A percentile compares a stretch with the other conserved stretches of the same genome.
Conservation (phyloP, 1,140 invertebrate species). For the Bombus haemorrhoidalis region DNA sequence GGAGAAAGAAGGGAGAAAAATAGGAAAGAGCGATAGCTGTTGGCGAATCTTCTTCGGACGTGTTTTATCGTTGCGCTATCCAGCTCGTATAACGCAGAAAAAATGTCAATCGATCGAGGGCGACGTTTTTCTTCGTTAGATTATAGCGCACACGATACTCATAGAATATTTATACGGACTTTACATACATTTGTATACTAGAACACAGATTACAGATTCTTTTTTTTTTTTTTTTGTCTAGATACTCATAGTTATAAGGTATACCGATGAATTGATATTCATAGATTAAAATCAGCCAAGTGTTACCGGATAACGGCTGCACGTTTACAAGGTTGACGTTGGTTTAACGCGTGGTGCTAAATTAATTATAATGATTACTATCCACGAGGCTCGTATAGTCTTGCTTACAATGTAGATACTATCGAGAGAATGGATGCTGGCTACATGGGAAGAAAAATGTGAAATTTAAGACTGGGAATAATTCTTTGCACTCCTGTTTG, state of each 20-base stretch:
- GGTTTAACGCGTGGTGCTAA: not conserved
- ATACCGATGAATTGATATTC: not conserved
- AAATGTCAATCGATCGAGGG: not conserved
- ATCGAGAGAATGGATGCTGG: slow-evolving; percentile 21
- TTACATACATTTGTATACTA: not conserved
- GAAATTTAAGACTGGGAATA: slow-evolving; percentile 15
- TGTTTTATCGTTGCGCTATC: not conserved
- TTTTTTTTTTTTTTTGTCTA: not conserved
- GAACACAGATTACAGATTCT: not conserved
- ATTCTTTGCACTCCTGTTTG: not conserved
- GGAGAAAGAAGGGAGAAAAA: not conserved
- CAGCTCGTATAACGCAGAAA: not conserved
- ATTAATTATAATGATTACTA: slow-evolving; percentile 27
- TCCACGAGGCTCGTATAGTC: not conserved
- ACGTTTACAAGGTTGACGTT: not conserved
- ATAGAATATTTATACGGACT: slow-evolving; percentile 23
- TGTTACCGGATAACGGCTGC: not conserved
- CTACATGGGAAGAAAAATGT: not conserved
- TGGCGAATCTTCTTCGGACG: not conserved
- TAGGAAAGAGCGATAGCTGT: too few species aligned
- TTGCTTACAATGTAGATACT: slow-evolving; percentile 13
- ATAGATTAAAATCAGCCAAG: slow-evolving; percentile 7
- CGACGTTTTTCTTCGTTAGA: not conserved
- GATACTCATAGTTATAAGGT: too few species aligned
- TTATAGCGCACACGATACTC: not conserved